Base-by-base conservation (phyloP, 2,113 vertebrate genomes). In the Sisor rabdophorus region DNA sequence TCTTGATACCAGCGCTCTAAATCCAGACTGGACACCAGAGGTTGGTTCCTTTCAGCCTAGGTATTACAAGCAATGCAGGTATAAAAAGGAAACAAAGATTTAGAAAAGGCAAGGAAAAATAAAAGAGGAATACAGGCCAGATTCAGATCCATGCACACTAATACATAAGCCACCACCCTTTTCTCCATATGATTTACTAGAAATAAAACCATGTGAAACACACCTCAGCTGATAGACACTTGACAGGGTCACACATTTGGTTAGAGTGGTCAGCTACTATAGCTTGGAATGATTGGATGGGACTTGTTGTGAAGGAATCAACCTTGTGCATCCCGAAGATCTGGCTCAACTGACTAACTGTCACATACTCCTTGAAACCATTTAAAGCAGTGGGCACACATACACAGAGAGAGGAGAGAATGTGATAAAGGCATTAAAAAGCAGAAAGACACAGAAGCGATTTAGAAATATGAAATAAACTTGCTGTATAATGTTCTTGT, bases 261-360 rank as follows among this genome's bases (percentile, higher is more conserved):
- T 73, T 82, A 76, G 85, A 90, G 77, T 87, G 48, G 85, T 89
- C 86, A 89, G 88, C 83, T 61, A 91, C 88, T 82, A 91, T 87
- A 40, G 90, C 89, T 84, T 89, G 86, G 63, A 92, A 88, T 81
- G 84, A 84, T 22, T 89, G 86, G 83, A 83, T 65, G 64, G 90
- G 85, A 81, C 90, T 80, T 68, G 85, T 40, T 59, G 89, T 84
- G 30, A 83, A 88, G 76, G 85, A 28, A 71, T 87, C 85, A 13
- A 87, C 74, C 85, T 59, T 81, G 83, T 89, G 85, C 83, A 87
- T 82, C 63, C 93, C 92, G 89, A 94, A 92, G 74, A 95, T 91
- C 83, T 89, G 92, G 17, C 92, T 93, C 81, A 96, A 92, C 86
- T 97, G 95, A 87, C 94, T 94, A 87, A 95, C 77, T 2, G 94